These are phyloP conservation scores for Heliocidaris tuberculata DNA, from an alignment of 35 echinoderm and acorn worm genomes.

Conservation along the genomic window DNA sequence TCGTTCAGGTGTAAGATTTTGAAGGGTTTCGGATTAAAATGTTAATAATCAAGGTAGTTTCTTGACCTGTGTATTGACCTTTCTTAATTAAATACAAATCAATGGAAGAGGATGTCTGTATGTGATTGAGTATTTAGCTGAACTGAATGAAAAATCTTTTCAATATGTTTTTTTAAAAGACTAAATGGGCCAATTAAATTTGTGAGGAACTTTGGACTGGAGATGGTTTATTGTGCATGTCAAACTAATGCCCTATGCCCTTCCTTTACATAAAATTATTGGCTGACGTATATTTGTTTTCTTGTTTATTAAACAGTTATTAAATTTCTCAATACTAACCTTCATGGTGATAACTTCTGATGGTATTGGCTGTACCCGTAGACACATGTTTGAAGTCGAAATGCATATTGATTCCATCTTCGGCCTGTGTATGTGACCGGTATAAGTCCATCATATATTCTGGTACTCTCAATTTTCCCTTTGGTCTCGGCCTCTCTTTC, in stretches of 20 bases:
- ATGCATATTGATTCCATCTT: constrained; percentile 59
- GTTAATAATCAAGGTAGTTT: not conserved
- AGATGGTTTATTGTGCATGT: no score
- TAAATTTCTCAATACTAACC: constrained; percentile 78
- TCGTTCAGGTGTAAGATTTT: not conserved
- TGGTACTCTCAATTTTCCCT: constrained; percentile 68
- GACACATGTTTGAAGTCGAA: constrained; percentile 72
- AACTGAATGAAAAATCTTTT: not conserved
- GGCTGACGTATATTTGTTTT: no score
- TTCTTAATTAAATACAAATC: not conserved
- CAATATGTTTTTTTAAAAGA: not conserved
- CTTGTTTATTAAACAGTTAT: no score
- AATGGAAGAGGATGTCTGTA: not conserved
- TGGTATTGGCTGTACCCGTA: constrained; percentile 76
- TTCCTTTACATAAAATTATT: not conserved
- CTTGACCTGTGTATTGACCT: not conserved
- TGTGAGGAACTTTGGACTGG: no score
- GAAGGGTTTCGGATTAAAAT: not conserved
- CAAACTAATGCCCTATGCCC: not conserved
- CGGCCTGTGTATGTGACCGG: constrained; percentile 60
- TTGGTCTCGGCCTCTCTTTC: constrained; percentile 75
- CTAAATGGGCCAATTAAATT: no score
- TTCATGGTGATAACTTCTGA: constrained; percentile 85
- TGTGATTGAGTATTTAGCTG: not conserved
- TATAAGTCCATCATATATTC: constrained; percentile 99